Conservation (phyloP, 2,888 invertebrate genomes). For the Cryptocephalus moraei region DNA sequence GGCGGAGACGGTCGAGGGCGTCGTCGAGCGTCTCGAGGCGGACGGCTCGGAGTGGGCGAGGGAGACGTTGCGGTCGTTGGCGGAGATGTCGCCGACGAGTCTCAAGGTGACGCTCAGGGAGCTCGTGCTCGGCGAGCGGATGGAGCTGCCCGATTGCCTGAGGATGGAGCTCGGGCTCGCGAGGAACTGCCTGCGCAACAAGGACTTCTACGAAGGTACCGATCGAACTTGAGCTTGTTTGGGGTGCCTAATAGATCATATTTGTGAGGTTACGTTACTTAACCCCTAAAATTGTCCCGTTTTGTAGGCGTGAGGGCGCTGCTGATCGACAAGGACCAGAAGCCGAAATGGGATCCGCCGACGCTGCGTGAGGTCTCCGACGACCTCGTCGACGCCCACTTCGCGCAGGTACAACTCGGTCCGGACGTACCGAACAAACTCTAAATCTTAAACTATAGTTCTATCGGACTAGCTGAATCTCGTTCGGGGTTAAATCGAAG, state of each 20-base stretch:
- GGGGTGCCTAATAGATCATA: too few species aligned
- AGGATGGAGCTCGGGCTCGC: conserved; percentile 83
- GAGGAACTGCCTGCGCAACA: conserved; percentile 50
- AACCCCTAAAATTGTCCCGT: too few species aligned
- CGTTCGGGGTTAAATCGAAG: too few species aligned
- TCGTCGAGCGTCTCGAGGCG: conserved; percentile 58
- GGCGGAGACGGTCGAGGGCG: conserved; percentile 66
- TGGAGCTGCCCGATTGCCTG: conserved; percentile 73
- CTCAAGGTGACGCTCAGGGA: conserved; percentile 78
- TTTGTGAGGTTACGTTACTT: too few species aligned
- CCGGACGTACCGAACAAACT: conserved; percentile 45
- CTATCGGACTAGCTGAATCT: too few species aligned
- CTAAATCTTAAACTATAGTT: conserved; percentile 9
- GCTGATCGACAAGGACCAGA: conserved; percentile 88
- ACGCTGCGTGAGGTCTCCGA: conserved; percentile 66
- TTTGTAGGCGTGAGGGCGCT: conserved; percentile 73
- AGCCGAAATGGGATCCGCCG: conserved; percentile 81
- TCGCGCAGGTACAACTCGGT: conserved; percentile 54
- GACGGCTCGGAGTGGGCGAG: conserved; percentile 79
- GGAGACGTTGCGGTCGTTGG: conserved; percentile 57
- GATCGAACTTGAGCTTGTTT: too few species aligned
- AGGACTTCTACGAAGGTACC: conserved; percentile 78
- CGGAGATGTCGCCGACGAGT: conserved; percentile 84
- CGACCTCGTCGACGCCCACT: conserved; percentile 67
- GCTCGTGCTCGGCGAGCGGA: conserved; percentile 61